These are phyloP conservation scores for Esperia sulphurella DNA, from an alignment of 2,888 invertebrate genomes.

Conservation along the genomic window DNA sequence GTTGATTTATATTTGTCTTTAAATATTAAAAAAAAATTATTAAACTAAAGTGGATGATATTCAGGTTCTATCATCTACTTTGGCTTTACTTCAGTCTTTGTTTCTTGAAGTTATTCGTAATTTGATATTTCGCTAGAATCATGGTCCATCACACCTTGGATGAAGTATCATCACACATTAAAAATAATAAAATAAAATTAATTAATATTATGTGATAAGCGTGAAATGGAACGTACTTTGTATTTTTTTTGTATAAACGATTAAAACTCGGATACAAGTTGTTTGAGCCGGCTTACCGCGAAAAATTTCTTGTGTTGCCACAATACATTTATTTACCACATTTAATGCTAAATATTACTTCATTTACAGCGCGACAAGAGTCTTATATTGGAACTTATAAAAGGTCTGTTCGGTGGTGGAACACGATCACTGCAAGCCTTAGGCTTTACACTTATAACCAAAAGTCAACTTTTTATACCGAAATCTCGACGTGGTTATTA, in stretches of 20 bases:
- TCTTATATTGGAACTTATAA: conserved; percentile 47
- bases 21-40: too few relatives aligned
- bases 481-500: conserved; percentile 37
- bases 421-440: conserved; percentile 68
- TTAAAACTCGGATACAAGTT: not conserved
- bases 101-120: too few relatives aligned
- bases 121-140: too few relatives aligned
- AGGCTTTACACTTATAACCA: conserved; percentile 60
- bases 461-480: conserved; percentile 59
- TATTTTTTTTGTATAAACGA: not conserved
- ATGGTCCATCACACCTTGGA: too few relatives aligned
- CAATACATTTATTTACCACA: not conserved
- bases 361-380: conserved; percentile 51
- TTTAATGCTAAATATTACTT: conserved; percentile 1
- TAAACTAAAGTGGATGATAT: too few relatives aligned
- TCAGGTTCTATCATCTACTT: too few relatives aligned
- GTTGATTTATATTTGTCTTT: too few relatives aligned
- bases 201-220: too few relatives aligned
- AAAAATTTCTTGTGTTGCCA: not conserved
- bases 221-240: conserved; percentile 4
- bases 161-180: too few relatives aligned
- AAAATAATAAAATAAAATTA: too few relatives aligned
- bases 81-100: too few relatives aligned
- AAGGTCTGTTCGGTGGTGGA: conserved; percentile 43
- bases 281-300: conserved; percentile 4